Base-by-base conservation (phyloP, 1,140 invertebrate genomes). In the Drosophila gunungcola region DNA sequence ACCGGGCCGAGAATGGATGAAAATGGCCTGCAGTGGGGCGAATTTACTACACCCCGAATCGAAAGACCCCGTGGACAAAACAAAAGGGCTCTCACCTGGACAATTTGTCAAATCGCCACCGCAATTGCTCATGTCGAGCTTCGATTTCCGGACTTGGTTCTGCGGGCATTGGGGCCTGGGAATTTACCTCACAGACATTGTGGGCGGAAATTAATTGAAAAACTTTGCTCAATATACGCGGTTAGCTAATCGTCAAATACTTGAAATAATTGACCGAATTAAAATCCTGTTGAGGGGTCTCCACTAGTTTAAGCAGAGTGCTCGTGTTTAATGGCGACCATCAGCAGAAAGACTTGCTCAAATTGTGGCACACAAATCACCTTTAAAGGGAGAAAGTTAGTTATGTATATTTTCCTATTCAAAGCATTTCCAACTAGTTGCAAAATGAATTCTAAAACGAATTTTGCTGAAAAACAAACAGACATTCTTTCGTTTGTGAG, bases 51-150 rank as follows among this genome's bases (percentile, higher is more conserved):
- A 3, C 27, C n/a, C n/a, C 46, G 25, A 4, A 4, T 7, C 46
- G 25, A 4, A 4, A 27, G 46, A 32, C 29, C 29, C 29, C 6
- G 27, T 51, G 48, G 27, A 10, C 64, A 54, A 77, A 88, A 88
- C 79, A 88, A 88, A 89, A 72, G 84, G 73, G 70, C 79, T 67
- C 70, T 67, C 62, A 69, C 67, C 78, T 79, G 52, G 55, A 80
- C 77, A 89, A 89, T 89, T 89, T 89, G 84, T 89, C 84, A 89
- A 89, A 89, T 89, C 80, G 84, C 80, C 84, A 80, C 84, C 84
- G 82, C 84, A 89, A 88, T 89, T 83, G 80, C 75, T 79, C 63
- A 49, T 57, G 67, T 52, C 67, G 55, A 79, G 65, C 72, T 79
- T 82, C 78, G 79, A 89, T 69, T 89, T 75, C 54, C 36, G 39